Percentiles rank a stretch among this genome's conserved stretches.
Evolutionary conservation across 2,797 vertebrate genomes (phyloP).

Genomic region (Clarias platycephalus): DNA sequence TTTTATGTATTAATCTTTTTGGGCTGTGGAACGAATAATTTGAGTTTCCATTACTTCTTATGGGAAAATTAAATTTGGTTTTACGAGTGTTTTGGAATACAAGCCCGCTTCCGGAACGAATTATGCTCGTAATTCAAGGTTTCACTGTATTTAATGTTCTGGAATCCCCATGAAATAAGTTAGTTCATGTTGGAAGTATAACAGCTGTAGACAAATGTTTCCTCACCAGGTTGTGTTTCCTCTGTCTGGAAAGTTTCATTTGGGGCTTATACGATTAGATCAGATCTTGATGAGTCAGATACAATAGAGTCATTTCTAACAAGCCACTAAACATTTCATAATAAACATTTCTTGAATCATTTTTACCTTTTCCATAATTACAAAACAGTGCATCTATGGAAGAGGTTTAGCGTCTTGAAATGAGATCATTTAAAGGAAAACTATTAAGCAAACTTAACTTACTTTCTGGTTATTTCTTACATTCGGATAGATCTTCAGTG

Average conservation of each 20-base stretch:
- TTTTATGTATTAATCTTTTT: no score
- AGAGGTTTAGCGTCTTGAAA: no score
- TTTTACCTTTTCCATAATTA: not conserved
- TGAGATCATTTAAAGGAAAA: not conserved
- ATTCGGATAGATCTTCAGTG: no score
- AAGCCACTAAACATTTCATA: not conserved
- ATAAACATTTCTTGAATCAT: not conserved
- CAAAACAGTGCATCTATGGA: not conserved
- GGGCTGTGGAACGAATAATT: no score
- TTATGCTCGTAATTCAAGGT: no score
- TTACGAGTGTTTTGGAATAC: no score
- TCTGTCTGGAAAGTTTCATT: not conserved
- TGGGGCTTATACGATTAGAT: not conserved
- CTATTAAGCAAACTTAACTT: no score
- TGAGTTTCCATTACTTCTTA: no score
- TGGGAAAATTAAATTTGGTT: no score
- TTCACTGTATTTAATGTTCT: not conserved
- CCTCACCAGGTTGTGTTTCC: not conserved
- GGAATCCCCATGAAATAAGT: not conserved
- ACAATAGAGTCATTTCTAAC: not conserved
- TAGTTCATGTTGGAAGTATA: not conserved
- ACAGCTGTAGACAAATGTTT: not conserved
- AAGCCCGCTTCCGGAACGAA: no score
- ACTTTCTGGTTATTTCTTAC: no score
- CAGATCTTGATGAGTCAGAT: not conserved